phyloP scores from a whole-genome alignment of 1,140 invertebrate genomes.

The Calephelis nemesis region DNA sequence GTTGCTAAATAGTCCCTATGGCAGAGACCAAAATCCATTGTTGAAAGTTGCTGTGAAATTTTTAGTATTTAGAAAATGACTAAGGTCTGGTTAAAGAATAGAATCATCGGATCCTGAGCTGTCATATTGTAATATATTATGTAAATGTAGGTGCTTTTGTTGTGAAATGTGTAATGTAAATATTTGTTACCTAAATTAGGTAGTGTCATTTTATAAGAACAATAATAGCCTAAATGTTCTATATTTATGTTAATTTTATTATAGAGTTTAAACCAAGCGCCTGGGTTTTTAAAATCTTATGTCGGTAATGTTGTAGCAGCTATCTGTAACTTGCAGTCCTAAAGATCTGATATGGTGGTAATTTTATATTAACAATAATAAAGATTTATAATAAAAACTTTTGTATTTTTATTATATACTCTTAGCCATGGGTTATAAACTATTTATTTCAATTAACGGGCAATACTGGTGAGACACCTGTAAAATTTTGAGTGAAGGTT shows the following conservation, averaged over 20 bases:
- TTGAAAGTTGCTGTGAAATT: no score
- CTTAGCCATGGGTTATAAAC: background rate
- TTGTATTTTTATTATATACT: conserved; percentile 16
- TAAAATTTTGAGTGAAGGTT: no score
- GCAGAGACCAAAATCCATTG: no score
- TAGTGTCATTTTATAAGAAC: conserved; percentile 58
- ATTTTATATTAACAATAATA: conserved; percentile 73
- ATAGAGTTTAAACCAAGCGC: conserved; percentile 59
- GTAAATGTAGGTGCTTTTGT: conserved; percentile 49
- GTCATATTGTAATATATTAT: conserved; percentile 26
- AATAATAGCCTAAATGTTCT: conserved; percentile 54
- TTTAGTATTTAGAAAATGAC: no score
- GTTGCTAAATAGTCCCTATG: no score
- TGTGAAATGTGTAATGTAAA: conserved; percentile 59
- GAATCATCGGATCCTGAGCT: no score
- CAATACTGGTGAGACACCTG: no score
- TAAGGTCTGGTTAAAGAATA: no score
- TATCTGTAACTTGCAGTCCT: conserved; percentile 52
- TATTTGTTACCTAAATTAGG: conserved; percentile 48
- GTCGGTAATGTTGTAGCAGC: conserved; percentile 53
- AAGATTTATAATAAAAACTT: conserved; percentile 50
- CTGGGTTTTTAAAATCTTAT: conserved; percentile 28
- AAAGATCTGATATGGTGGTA: conserved; percentile 54
- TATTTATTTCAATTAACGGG: background rate
- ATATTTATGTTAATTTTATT: conserved; percentile 67